Evolutionary conservation across 1,140 invertebrate species (phyloP), one percentile per base, ranked within the genome.

Genomic region (Oppia nitens): DNA sequence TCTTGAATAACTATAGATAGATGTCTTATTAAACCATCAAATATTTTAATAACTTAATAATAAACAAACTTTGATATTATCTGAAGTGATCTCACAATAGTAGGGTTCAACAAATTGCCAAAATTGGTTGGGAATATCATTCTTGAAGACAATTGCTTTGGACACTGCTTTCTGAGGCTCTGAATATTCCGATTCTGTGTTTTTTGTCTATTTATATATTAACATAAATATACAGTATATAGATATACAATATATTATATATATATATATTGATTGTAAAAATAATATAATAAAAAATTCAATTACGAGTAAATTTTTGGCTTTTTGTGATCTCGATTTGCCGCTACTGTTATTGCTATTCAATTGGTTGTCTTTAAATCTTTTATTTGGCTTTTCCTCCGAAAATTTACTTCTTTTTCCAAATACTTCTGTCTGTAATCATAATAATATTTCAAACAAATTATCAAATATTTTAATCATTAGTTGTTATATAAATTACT

Each of bases 51-150:
- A n/a, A n/a, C n/a, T n/a, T n/a, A n/a, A n/a, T n/a, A n/a, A n/a
- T n/a, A n/a, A n/a, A n/a, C 52, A 57, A 32, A 72, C 69, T 68
- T 83, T 84, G 27, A 89, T 76, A 71, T 95, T 86, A 68, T 95
- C 90, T 52, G 81, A 76, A 56, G 82, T 87, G 51, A 94, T 82
- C 54, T 89, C 85, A 48, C 83, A 79, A 73, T 89, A 93, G 69
- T 91, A 96, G 0, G 87, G 84, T 71, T 96, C 90, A 0, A 95
- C 82, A 27, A 86, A 89, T 40, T 84, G 79, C 91, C 91, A 97
- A 76, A 96, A 96, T 71, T 90, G 85, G 68, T 92, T 89, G 1
- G 89, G 86, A 55, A 84, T 86, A 72, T 95, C 91, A 71, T 93
- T 92, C 51, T 32, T 56, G 14, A n/a, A 24, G 6, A 14, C 14